These are phyloP conservation scores for Fragum fragum DNA, from an alignment of 2,888 invertebrate species.

Conservation along the genomic window DNA sequence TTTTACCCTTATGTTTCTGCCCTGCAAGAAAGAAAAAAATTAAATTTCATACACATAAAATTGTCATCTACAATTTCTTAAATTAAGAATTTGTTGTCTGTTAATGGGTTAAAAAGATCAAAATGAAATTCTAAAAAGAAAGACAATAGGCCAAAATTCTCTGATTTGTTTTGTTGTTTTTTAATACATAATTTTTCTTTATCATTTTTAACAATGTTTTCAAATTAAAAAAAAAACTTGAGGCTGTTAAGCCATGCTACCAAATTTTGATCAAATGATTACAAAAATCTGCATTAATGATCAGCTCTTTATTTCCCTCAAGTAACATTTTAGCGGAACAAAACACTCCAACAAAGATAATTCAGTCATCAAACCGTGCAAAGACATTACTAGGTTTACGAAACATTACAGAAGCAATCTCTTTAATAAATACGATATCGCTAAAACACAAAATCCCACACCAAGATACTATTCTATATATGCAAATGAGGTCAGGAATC, in stretches of 20 bases:
- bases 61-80: too few relatives aligned
- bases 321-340: conserved; percentile 8
- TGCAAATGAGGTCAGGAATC: conserved; percentile 61
- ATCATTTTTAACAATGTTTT: too few relatives aligned
- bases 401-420: conserved; percentile 23
- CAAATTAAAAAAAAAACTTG: too few relatives aligned
- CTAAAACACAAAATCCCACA: conserved; percentile 19
- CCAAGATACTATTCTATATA: conserved; percentile 35
- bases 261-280: conserved; percentile 5
- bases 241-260: too few relatives aligned
- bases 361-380: conserved; percentile 18
- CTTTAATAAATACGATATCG: conserved; percentile 37
- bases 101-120: too few relatives aligned
- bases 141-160: too few relatives aligned
- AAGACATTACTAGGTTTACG: conserved; percentile 26
- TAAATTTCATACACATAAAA: too few relatives aligned
- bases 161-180: too few relatives aligned
- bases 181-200: too few relatives aligned
- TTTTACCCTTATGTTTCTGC: neutral
- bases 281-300: conserved; percentile 1
- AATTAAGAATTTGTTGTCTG: too few relatives aligned
- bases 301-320: conserved; percentile 2
- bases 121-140: too few relatives aligned
- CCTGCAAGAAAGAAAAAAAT: too few relatives aligned
- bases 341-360: conserved; percentile 1